Conservation (phyloP, 1,140 invertebrate species). For the Zaprionus africanus region DNA sequence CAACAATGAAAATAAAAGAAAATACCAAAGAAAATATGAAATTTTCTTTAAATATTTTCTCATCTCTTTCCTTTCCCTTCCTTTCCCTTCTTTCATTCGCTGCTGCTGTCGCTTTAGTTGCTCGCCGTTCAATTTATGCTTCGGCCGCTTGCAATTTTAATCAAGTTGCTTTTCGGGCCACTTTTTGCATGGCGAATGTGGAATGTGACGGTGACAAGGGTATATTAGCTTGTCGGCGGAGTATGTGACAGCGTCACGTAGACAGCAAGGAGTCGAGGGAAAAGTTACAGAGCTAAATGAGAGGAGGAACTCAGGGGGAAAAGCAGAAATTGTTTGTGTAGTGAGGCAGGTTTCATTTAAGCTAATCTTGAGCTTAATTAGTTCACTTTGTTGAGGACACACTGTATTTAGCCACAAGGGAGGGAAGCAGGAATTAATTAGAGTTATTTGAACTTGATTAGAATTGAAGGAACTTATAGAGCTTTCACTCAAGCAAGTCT, state of each 20-base stretch:
- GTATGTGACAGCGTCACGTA: not conserved
- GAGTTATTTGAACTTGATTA: too few relatives aligned
- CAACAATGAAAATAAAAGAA: conserved; percentile 5
- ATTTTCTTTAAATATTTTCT: conserved; percentile 8
- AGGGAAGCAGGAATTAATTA: too few relatives aligned
- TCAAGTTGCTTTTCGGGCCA: conserved; percentile 21
- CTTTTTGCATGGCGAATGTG: not conserved
- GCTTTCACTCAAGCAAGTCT: too few relatives aligned
- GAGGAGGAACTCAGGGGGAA: too few relatives aligned
- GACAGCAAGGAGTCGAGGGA: not conserved
- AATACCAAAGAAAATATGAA: conserved; percentile 1
- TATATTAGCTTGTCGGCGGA: conserved; percentile 6
- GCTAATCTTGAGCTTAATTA: not conserved
- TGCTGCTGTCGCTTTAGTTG: not conserved
- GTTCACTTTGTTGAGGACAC: not conserved
- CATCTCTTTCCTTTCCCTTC: not conserved
- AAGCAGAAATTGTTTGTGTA: too few relatives aligned
- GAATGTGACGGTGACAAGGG: not conserved
- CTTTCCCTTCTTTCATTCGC: not conserved
- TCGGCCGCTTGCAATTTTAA: conserved; percentile 16
- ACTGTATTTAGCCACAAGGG: not conserved
- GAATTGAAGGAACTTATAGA: too few relatives aligned
- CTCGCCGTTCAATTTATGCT: conserved; percentile 11
- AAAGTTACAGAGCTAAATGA: not conserved
- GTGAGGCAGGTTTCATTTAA: not conserved